Conservation (phyloP, 2,113 vertebrate genomes). For the Rostratula benghalensis region DNA sequence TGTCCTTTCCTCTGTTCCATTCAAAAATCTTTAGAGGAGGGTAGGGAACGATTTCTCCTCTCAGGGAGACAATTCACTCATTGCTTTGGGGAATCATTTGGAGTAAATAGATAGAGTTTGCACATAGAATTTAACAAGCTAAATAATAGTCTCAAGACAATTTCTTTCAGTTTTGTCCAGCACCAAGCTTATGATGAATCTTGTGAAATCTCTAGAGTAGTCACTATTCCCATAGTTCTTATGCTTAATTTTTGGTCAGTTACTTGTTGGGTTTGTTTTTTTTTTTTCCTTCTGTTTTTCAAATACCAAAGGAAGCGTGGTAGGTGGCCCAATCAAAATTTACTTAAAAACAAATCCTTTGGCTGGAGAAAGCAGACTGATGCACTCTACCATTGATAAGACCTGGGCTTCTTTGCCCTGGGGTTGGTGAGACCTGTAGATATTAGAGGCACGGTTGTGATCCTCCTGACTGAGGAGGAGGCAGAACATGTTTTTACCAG, state of each 20-base stretch:
- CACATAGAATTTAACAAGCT: not conserved
- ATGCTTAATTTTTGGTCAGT: constrained; percentile 8
- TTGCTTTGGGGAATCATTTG: constrained; percentile 3
- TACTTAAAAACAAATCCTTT: not conserved
- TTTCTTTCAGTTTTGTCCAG: constrained; percentile 40
- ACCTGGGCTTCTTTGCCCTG: not conserved
- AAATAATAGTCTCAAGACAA: not conserved
- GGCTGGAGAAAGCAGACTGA: not conserved
- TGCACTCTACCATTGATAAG: not conserved
- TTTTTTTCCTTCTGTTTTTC: not conserved
- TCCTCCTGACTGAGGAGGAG: not conserved
- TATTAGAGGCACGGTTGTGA: not conserved
- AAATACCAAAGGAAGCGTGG: not conserved
- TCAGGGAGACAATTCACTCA: not conserved
- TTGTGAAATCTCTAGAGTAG: constrained; percentile 19
- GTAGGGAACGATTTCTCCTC: not conserved
- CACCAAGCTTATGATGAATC: not conserved
- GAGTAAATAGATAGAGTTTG: constrained; percentile 20
- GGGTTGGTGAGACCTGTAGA: not conserved
- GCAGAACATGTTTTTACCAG: not conserved
- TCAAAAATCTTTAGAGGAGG: not conserved
- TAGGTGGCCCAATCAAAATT: not conserved
- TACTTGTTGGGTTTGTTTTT: not conserved
- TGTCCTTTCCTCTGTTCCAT: not conserved
- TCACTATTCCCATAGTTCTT: not conserved